Percentiles rank a stretch among this genome's conserved stretches.
Conservation (phyloP, 92 coral and sea anemone genomes). For the Desmophyllum pertusum region DNA sequence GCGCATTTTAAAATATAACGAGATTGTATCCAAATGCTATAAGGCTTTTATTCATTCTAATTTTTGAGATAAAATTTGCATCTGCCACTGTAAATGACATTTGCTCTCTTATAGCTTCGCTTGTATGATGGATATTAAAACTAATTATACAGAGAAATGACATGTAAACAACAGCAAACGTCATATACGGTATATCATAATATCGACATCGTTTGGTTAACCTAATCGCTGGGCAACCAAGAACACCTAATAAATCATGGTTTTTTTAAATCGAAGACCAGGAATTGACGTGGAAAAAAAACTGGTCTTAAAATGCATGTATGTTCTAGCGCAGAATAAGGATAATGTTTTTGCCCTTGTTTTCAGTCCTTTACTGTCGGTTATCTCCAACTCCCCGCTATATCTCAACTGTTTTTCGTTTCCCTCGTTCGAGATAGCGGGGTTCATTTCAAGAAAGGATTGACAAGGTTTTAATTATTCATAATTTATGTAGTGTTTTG, state of each 20-base stretch:
- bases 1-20: background rate
- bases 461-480: background rate
- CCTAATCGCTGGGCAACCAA: background rate
- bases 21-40: background rate
- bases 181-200: background rate
- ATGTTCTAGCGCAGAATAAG: too few species aligned
- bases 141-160: background rate
- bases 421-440: too few species aligned
- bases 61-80: background rate
- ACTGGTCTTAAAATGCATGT: too few species aligned
- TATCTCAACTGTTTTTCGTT: too few species aligned
- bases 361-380: too few species aligned
- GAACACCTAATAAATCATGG: background rate
- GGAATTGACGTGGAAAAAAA: background rate
- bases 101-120: background rate
- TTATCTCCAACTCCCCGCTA: too few species aligned
- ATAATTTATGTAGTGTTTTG: background rate
- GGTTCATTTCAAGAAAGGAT: too few species aligned
- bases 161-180: background rate
- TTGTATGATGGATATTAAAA: background rate
- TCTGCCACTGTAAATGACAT: background rate
- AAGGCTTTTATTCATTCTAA: background rate
- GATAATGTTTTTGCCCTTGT: too few species aligned
- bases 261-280: background rate
- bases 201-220: background rate